Base-by-base conservation (phyloP, 2,113 vertebrate genomes). In the Gallinago media region DNA sequence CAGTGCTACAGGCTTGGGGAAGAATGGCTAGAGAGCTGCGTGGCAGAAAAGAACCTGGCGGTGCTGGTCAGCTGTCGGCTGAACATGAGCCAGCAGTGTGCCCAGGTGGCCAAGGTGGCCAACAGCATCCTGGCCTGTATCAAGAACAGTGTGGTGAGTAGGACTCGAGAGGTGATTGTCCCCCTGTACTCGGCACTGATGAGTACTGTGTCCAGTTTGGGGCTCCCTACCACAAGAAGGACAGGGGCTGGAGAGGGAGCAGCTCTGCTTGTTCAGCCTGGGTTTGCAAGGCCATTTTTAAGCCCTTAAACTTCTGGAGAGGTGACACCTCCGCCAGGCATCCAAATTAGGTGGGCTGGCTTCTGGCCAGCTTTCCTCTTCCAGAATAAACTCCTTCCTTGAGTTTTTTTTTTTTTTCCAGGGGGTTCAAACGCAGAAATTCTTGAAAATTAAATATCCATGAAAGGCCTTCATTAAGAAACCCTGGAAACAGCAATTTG, bases 381-480 rank as follows among this genome's bases (percentile, higher is more conserved):
- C 78, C 92, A 96, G 88, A 71, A 85, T 84, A 96, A 95, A 96
- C 31, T 91, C 76, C 27, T 46, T 91, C 84, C 36, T 71, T 84
- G n/a, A 85, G 5, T 36, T 67, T 47, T 46, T 46, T 46, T 66
- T 76, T 86, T 58, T 74, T 42, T 67, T 47, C 85, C 75, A 61
- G 22, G 55, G 72, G 52, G 47, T 78, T 92, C 52, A 76, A 88
- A 86, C 38, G 46, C 34, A 95, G 36, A 86, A 92, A 67, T 81
- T 88, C 32, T 93, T 90, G 40, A 93, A 93, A 95, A 92, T 84
- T 84, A 86, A 86, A 81, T 90, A 84, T 61, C 68, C 61, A 49
- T 94, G 79, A 94, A 93, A 94, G 65, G 10, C 47, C 61, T 86
- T 91, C 75, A 87, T 95, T 92, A 96, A 93, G 83, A 96, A 95